Percentiles rank a stretch among this genome's conserved stretches.
These are phyloP conservation scores for Siphlonurus alternatus DNA, from an alignment of 2,888 invertebrate genomes.

Conservation along the genomic window DNA sequence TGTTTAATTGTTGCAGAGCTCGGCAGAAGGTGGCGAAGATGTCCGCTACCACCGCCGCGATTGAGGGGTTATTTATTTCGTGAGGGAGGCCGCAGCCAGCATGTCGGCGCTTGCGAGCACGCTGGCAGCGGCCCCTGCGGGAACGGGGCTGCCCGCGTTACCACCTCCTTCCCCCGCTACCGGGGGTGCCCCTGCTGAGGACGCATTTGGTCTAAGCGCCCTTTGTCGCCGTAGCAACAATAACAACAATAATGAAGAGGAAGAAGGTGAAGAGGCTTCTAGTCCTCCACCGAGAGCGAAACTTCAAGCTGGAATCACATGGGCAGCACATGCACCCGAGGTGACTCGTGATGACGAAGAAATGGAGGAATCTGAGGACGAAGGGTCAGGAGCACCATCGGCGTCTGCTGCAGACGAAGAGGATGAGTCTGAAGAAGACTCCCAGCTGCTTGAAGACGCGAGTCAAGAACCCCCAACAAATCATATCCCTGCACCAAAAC, in stretches of 20 bases:
- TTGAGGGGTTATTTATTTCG: neutral
- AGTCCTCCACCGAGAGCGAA: neutral
- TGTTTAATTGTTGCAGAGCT: neutral
- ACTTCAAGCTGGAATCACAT: neutral
- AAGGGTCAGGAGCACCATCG: neutral
- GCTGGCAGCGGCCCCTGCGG: neutral
- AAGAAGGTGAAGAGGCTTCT: neutral
- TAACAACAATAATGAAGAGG: neutral
- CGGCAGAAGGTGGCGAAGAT: neutral
- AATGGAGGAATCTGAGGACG: neutral
- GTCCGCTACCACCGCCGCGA: neutral
- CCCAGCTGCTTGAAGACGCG: neutral
- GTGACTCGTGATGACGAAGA: neutral
- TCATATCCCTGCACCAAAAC: conserved; percentile 29
- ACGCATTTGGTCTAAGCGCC: neutral
- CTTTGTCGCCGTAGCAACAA: neutral
- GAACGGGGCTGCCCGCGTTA: neutral
- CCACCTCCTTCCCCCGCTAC: neutral
- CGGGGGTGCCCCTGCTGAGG: neutral
- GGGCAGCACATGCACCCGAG: neutral
- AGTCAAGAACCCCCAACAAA: neutral
- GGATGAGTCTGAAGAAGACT: neutral
- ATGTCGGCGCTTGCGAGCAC: neutral
- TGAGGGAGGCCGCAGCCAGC: no score
- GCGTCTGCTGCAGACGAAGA: no score